Base-by-base conservation (phyloP, 2,888 invertebrate species). In the Brachypalpus laphriformis region DNA sequence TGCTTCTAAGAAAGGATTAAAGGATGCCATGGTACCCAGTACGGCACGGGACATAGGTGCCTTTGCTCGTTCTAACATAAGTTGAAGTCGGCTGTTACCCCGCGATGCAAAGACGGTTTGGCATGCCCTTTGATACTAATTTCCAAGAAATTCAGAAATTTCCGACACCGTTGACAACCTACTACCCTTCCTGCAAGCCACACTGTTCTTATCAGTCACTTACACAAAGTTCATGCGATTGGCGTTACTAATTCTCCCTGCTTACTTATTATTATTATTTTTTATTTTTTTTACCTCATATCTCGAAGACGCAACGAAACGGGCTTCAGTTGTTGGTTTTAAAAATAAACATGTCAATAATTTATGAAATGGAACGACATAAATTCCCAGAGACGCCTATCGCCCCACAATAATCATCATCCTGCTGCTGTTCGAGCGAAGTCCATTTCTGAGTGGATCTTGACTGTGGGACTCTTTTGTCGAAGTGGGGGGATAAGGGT, bases 311-410 rank as follows among this genome's bases (percentile, higher is more conserved):
- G 25, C 59, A 70, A 59, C 59, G 65, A 18, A 42, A 18, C 56
- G 51, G 59, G 51, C 59, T 57, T 42, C 51, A 71, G 8, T 63
- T 5, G 25, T 11, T 51, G 65, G 25, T 66, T 56, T 81, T 56
- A 76, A 71, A 85, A 85, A 85, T 76, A 81, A 85, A 85, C 81
- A 81, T 81, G 85, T 85, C 85, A 85, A 85, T 85, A 85, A 85
- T 85, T 85, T 85, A 81, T 85, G 85, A 85, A 71, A 85, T 71
- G 81, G 71, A 76, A 85, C 76, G 75, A 85, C 75, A 85, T 75
- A 85, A 74, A 83, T 74, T 83, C 42, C 40, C 2, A 51, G 40
- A 77, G 66, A 74, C 80, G 54, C 78, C 54, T 77, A 78, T 75
- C 70, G 71, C 59, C 59, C 59, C 65, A 56, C 72, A 42, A 76